Evolutionary conservation across 2,113 vertebrate genomes (phyloP), one percentile per base, ranked within the genome.

Genomic region (Mionectes macconnelli): DNA sequence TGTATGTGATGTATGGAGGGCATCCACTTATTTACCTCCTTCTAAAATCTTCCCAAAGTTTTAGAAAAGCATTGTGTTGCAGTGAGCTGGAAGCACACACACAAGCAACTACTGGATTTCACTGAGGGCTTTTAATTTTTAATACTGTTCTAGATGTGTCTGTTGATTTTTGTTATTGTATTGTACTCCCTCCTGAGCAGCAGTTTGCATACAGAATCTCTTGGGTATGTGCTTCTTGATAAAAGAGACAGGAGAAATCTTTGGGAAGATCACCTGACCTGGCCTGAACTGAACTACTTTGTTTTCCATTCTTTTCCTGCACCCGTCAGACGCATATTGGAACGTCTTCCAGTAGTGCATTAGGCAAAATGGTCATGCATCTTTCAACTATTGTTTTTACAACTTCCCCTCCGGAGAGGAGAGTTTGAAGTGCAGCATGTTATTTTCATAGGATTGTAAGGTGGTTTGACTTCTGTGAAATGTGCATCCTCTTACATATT

Each of bases 351-450:
- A 50, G 66, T 25, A 87, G 74, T 79, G 49, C 88, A 95, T 94
- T 94, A 91, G 44, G 42, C 57, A 90, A 75, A 69, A 76, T 73
- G 22, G 60, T 92, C 79, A 88, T 87, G 28, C 45, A 62, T 75
- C 81, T 93, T 96, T 93, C 87, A 95, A 24, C 52, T 78, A 42
- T 75, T 95, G 77, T 94, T 95, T 95, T 93, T 57, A 70, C 52
- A 68, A 10, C 33, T 39, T 70, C 21, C 70, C n/a, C 80, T 84
- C 55, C 74, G 27, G 81, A 52, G 56, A 89, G 50, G 73, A 80
- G 31, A 30, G 37, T 87, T 53, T 89, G 64, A 86, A 91, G 23
- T 50, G 21, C 35, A 89, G 56, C 14, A 24, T 63, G 50, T 81
- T 91, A 63, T 95, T 91, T 84, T 78, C 73, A 35, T 78, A 68